phyloP scores from a whole-genome alignment of 1,140 invertebrate genomes.

The Sesamia nonagrioides region DNA sequence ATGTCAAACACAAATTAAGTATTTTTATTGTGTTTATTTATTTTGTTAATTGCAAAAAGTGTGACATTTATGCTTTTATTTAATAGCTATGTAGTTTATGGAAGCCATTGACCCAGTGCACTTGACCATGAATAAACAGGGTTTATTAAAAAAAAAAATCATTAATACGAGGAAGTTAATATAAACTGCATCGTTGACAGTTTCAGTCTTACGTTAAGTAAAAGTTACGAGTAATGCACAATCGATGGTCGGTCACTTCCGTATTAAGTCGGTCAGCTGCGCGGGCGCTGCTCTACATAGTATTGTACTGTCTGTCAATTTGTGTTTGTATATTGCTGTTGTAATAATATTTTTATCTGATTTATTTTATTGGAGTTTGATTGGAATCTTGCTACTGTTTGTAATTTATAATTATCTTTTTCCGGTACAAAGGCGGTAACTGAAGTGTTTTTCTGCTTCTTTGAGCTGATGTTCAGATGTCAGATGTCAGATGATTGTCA shows the following conservation, averaged over 20 bases:
- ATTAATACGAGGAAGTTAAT: constrained; percentile 8
- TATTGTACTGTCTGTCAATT: constrained; percentile 4
- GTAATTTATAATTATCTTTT: neutral
- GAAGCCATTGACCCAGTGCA: constrained; percentile 12
- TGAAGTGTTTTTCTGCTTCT: neutral
- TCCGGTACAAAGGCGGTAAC: neutral
- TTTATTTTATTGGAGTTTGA: neutral
- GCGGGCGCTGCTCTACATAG: neutral
- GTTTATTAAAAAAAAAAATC: neutral
- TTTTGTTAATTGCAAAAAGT: no score
- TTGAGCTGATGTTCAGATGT: no score
- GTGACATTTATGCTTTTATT: neutral
- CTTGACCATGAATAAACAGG: constrained; percentile 6
- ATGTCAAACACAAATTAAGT: no score
- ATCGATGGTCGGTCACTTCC: neutral
- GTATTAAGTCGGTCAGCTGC: neutral
- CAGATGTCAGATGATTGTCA: no score
- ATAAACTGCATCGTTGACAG: neutral
- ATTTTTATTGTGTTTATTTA: no score
- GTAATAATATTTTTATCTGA: neutral
- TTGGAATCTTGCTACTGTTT: neutral
- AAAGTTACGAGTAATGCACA: neutral
- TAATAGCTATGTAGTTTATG: neutral
- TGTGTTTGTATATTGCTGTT: constrained; percentile 12
- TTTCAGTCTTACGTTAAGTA: neutral